Percentiles rank a stretch among this genome's conserved stretches.
Conservation (phyloP, 2,888 invertebrate genomes). For the Yponomeuta evonymella region DNA sequence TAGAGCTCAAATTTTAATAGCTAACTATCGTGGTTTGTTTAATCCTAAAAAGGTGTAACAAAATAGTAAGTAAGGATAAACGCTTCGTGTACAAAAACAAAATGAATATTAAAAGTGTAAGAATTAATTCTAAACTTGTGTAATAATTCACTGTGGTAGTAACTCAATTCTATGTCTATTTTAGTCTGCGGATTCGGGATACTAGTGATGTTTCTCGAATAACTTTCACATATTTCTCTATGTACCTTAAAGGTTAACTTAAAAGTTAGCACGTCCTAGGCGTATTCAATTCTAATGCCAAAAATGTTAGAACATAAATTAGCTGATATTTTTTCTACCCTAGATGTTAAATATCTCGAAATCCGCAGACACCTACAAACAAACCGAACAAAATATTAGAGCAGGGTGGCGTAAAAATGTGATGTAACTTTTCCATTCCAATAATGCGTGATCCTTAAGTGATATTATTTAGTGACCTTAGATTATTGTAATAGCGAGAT, state of each 20-base stretch:
- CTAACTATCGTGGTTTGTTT: background rate
- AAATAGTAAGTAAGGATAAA: background rate
- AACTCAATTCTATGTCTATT: slow-evolving; percentile 13
- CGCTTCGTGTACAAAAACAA: slow-evolving; percentile 6
- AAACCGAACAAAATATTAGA: slow-evolving; percentile 39
- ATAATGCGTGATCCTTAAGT: slow-evolving; percentile 46
- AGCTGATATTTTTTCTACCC: background rate
- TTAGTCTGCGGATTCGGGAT: slow-evolving; percentile 19
- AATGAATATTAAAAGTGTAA: background rate
- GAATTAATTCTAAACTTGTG: background rate
- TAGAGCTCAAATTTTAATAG: background rate
- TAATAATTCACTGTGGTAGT: slow-evolving; percentile 7
- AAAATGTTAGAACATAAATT: background rate
- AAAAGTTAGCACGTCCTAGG: background rate
- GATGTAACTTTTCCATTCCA: slow-evolving; percentile 57
- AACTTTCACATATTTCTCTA: background rate
- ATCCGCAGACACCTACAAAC: slow-evolving; percentile 28
- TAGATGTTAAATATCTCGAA: slow-evolving; percentile 6
- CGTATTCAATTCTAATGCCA: background rate
- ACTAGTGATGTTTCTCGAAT: background rate
- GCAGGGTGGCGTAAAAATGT: slow-evolving; percentile 43
- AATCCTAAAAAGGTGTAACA: background rate
- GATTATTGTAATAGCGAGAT: slow-evolving; percentile 9
- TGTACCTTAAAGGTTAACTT: background rate
- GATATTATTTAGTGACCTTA: slow-evolving; percentile 39